Percentiles rank a stretch among this genome's conserved stretches.
These are phyloP conservation scores for Copidosoma floridanum DNA, from an alignment of 1,140 invertebrate species.

Conservation along the genomic window DNA sequence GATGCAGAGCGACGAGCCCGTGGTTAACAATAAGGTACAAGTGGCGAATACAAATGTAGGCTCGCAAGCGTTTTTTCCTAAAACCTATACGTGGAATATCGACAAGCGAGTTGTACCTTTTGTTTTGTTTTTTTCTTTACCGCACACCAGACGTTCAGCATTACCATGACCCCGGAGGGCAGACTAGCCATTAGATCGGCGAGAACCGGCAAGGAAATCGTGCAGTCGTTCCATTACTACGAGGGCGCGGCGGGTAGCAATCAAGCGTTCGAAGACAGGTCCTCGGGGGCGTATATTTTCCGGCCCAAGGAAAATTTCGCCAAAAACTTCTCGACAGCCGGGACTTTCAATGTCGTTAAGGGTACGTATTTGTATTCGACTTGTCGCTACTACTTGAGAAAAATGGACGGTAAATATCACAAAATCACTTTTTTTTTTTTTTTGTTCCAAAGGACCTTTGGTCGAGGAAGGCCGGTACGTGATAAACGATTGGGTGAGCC, in stretches of 20 bases:
- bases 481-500: constrained; percentile 75
- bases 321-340: constrained; percentile 33
- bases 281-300: constrained; percentile 12
- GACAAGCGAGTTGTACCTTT: no score
- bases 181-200: background rate
- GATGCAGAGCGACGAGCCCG: no score
- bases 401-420: no score
- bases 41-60: no score
- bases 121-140: no score
- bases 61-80: no score
- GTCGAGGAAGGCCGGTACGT: constrained; percentile 82
- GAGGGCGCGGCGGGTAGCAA: background rate
- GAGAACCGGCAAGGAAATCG: background rate
- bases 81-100: no score
- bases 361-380: no score
- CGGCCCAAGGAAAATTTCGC: constrained; percentile 34
- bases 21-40: no score
- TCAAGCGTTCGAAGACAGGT: background rate
- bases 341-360: background rate
- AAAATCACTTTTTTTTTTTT: background rate
- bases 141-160: no score
- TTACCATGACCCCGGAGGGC: no score
- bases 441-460: constrained; percentile 59
- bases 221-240: constrained; percentile 3
- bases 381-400: background rate